Percentiles rank a stretch among this genome's conserved stretches.
Evolutionary conservation across 2,113 vertebrate genomes (phyloP).

Genomic region (Spermophilus dauricus): DNA sequence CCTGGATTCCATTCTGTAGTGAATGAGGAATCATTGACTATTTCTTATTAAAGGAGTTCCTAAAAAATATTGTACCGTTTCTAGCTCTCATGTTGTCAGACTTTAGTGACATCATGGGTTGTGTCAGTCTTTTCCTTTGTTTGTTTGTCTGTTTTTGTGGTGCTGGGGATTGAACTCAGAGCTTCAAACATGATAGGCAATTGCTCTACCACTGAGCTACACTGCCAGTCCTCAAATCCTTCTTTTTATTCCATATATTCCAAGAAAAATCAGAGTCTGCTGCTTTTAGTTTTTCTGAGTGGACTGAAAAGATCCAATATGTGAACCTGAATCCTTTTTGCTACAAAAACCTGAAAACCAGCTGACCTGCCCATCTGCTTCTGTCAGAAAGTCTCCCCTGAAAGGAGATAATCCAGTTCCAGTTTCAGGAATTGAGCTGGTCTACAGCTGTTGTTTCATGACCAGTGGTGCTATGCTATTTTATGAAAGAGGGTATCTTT

Average conservation of each 20-base stretch:
- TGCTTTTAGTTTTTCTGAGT: neutral
- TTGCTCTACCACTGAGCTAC: too few relatives aligned
- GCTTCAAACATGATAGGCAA: too few relatives aligned
- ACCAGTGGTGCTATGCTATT: neutral
- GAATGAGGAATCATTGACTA: neutral
- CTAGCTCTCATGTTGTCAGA: neutral
- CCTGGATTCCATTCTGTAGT: neutral
- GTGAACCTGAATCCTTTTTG: neutral
- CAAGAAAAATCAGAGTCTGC: neutral
- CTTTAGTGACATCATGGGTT: neutral
- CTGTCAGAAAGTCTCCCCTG: neutral
- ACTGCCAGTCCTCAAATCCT: neutral
- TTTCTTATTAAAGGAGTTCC: neutral
- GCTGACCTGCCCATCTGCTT: neutral
- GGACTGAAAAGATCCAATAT: neutral
- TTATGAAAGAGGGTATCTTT: neutral
- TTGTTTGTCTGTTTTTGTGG: too few relatives aligned
- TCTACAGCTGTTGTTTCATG: neutral
- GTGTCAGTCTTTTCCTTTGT: too few relatives aligned
- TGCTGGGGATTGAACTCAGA: too few relatives aligned
- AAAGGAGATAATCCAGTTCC: neutral
- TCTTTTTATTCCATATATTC: neutral
- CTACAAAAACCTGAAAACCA: neutral
- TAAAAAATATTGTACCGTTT: neutral
- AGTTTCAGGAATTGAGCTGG: neutral